Base-by-base conservation (phyloP, 1,140 invertebrate species). In the Heliconius himera region DNA sequence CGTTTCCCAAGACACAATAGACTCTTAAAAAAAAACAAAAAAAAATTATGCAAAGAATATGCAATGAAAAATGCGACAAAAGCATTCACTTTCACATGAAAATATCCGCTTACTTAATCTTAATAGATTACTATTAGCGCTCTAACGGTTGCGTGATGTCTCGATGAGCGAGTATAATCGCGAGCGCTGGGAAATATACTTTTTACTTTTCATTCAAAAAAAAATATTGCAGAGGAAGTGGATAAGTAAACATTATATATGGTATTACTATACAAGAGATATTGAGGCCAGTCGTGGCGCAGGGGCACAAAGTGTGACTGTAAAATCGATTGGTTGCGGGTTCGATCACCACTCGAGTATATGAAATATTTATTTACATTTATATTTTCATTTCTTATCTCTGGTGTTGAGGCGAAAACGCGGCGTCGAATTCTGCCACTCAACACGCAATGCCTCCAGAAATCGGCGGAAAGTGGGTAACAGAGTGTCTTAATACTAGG, bases 1-100 rank as follows among this genome's bases (percentile, higher is more conserved):
- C 60, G 11, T 26, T 66, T 66, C 60, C 5, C 60, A 66, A 66
- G 8, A 26, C 60, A 26, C 60, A 66, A 66, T 66, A 29, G n/a
- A 66, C 11, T 56, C 2, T 22, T 11, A 56, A 22, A 66, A 56
- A 9, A 56, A 56, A 26, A 66, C 4, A 26, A 26, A 66, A 26
- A 26, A 11, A 66, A 9, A 66, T 22, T 29, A 26, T 66, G 60
- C 22, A 66, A 66, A 22, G 22, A 51, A 33, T 70, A 46, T 51
- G 49, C 72, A 41, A 81, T 41, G 70, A 46, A 16, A 36, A 74
- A 78, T 56, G 54, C 70, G 75, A 79, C 76, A 80, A 81, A 76
- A 74, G 78, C 77, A 81, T 87, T 87, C 84, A 87, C 85, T 87
- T 87, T 87, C 80, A 81, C 83, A 72, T 54, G 72, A 82, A 80